A percentile compares a stretch with the other conserved stretches of the same genome.
Evolutionary conservation across 2,113 vertebrate genomes (phyloP).

Genomic region (Daphoenositta chrysoptera): DNA sequence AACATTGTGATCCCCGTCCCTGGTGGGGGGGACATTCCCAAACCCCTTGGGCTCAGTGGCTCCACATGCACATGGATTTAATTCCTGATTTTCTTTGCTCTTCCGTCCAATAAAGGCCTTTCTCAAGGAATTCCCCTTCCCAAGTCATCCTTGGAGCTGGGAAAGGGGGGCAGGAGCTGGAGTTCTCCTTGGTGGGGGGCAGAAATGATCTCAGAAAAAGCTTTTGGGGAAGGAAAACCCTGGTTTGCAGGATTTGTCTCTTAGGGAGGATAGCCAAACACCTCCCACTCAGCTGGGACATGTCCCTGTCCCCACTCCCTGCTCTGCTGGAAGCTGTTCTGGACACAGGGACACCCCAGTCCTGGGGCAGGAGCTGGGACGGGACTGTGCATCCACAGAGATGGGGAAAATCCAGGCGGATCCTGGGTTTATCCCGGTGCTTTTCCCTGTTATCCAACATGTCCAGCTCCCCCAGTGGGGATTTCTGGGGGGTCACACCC

Average conservation of each 20-base stretch:
- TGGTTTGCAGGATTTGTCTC: not conserved
- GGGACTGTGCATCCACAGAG: not conserved
- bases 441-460: not conserved
- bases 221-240: not conserved
- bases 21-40: not conserved
- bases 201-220: not conserved
- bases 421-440: not conserved
- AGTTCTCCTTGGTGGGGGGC: not conserved
- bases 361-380: not conserved
- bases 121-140: not conserved
- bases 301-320: not conserved
- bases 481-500: not conserved
- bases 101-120: constrained; percentile 1
- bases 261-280: not conserved
- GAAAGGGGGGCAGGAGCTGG: not conserved
- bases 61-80: not conserved
- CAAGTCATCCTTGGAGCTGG: not conserved
- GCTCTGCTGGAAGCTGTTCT: not conserved
- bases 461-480: not conserved
- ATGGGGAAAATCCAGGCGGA: not conserved
- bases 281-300: not conserved
- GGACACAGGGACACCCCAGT: too few relatives aligned
- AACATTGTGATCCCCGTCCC: not conserved
- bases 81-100: not conserved
- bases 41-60: not conserved